Percentiles rank a stretch among this genome's conserved stretches.
Evolutionary conservation across 2,888 invertebrate species (phyloP).

Genomic region (Smittia aterrima): DNA sequence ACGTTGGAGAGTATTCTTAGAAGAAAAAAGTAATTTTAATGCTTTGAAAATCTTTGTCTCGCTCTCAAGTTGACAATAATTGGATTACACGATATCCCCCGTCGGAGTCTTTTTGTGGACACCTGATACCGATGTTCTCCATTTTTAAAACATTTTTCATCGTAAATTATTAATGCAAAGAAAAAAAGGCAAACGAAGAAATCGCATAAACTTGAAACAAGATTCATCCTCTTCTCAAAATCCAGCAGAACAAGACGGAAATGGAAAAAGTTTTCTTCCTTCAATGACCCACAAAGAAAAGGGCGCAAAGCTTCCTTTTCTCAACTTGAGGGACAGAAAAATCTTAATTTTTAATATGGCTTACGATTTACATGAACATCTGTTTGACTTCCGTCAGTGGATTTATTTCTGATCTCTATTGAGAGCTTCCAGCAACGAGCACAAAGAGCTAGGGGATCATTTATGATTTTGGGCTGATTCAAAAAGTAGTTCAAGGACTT

Average conservation of each 20-base stretch:
- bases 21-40: background rate
- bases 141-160: slow-evolving; percentile 3
- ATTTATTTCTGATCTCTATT: too few relatives aligned
- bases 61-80: slow-evolving; percentile 1
- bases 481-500: too few relatives aligned
- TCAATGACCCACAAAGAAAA: slow-evolving; percentile 9
- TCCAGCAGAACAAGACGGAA: background rate
- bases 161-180: slow-evolving; percentile 10
- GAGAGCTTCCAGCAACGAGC: too few relatives aligned
- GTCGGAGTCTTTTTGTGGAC: background rate
- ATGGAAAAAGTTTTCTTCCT: slow-evolving; percentile 9
- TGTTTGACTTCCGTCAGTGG: background rate
- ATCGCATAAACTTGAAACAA: slow-evolving; percentile 14
- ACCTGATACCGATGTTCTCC: background rate
- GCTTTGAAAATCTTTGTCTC: background rate
- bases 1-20: background rate
- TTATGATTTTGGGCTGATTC: too few relatives aligned
- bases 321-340: background rate
- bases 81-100: background rate
- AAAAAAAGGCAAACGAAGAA: background rate
- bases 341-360: slow-evolving; percentile 1
- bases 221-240: background rate
- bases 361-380: slow-evolving; percentile 11
- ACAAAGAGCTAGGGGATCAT: too few relatives aligned
- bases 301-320: background rate